Base-by-base conservation (phyloP, 2,797 vertebrate genomes). In the Adrianichthys oophorus region DNA sequence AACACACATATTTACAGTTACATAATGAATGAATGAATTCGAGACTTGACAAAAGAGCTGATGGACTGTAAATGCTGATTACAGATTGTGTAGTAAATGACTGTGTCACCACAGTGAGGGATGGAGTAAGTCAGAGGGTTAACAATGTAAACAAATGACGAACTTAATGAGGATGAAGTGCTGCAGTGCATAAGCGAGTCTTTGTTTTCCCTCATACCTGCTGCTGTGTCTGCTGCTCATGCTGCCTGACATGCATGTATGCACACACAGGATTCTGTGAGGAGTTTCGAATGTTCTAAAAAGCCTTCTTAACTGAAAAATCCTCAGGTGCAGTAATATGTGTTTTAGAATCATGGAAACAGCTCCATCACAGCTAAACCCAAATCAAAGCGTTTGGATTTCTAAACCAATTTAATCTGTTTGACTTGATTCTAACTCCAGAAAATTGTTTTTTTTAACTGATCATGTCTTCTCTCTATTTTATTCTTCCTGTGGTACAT, bases 141-240 rank as follows among this genome's bases (percentile, higher is more conserved):
- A 85, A 81, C 81, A 83, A 76, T 83, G 76, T 88, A 85, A 91
- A 90, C 85, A 88, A 86, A 78, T 85, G 80, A 85, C 74, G 69
- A 82, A 78, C 80, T 66, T 87, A 87, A 90, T 87, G 87, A 89
- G 85, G 84, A 90, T 86, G 77, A 90, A 89, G 78, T 79, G 72
- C 80, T 46, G 37, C 81, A 62, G 74, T 65, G 84, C 89, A 91
- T 88, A 90, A 90, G 85, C 62, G 61, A 77, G 71, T 65, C 83
- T 89, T 91, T 91, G 86, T 90, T 83, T 81, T 71, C 66, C 62
- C 63, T 71, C 64, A 53, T 85, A 86, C 84, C 79, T 82, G 60
- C 62, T 65, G 62, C 72, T 78, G 76, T 65, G 52, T 48, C 61
- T 59, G 42, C 1, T 49, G 56, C 55, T 74, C 42, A 6, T 15